A percentile compares a stretch with the other conserved stretches of the same genome.
Evolutionary conservation across 2,888 invertebrate species (phyloP).

Genomic region (Andricus curvator): DNA sequence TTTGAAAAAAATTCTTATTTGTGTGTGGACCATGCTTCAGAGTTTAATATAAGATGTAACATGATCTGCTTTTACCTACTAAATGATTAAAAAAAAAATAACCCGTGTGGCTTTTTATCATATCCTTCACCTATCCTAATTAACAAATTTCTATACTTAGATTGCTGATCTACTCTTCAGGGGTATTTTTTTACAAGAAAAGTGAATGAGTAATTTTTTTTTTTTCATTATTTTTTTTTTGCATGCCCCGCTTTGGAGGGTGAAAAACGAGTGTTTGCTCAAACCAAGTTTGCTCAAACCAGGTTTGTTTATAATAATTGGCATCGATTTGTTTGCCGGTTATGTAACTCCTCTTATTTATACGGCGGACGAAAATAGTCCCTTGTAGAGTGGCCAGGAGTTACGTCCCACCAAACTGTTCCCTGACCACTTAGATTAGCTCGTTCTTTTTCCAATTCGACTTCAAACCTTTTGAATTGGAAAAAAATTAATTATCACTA

Average conservation of each 20-base stretch:
- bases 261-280: constrained; percentile 31
- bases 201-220: not conserved
- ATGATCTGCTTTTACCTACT: not conserved
- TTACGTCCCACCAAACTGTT: constrained; percentile 53
- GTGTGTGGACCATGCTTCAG: not conserved
- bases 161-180: not conserved
- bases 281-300: constrained; percentile 55
- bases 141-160: not conserved
- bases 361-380: constrained; percentile 71
- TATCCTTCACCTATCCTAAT: not conserved
- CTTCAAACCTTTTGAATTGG: not conserved
- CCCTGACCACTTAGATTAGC: constrained; percentile 46
- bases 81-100: not conserved
- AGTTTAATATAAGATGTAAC: not conserved
- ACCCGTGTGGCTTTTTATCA: not conserved
- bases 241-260: constrained; percentile 19
- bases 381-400: constrained; percentile 52
- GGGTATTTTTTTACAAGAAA: not conserved
- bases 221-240: not conserved
- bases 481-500: not conserved
- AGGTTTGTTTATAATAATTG: constrained; percentile 73
- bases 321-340: constrained; percentile 65
- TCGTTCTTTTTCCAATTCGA: constrained; percentile 25
- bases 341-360: constrained; percentile 74
- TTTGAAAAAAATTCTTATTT: not conserved